phyloP scores from a whole-genome alignment of 2,113 vertebrate genomes.

The Actinemys pallida region DNA sequence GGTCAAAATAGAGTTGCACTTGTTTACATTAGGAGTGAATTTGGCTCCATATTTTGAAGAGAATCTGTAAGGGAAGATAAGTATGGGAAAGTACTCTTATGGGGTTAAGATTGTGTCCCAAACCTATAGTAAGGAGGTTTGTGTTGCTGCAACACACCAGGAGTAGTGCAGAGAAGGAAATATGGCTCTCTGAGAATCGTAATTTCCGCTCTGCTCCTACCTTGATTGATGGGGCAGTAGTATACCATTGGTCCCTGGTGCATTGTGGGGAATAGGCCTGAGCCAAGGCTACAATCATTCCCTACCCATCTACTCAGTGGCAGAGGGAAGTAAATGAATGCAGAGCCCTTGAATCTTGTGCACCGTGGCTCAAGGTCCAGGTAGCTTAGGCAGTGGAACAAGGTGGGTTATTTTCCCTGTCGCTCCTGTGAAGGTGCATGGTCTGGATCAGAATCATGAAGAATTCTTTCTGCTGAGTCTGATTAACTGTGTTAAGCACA shows the following conservation, averaged over 20 bases:
- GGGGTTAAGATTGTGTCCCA: neutral
- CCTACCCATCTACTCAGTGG: neutral
- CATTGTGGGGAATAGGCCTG: neutral
- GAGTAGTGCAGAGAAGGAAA: neutral
- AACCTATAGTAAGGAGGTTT: neutral
- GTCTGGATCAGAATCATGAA: slow-evolving; percentile 27
- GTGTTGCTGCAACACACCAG: neutral
- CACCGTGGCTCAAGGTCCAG: neutral
- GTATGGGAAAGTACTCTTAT: neutral
- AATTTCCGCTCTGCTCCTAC: neutral
- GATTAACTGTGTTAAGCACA: neutral
- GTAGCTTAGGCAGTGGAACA: neutral
- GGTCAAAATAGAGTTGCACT: neutral
- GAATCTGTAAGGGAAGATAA: neutral
- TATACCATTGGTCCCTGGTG: neutral
- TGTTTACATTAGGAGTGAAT: neutral
- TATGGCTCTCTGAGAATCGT: neutral
- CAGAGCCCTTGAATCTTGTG: neutral
- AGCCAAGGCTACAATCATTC: slow-evolving; percentile 34
- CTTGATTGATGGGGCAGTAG: neutral
- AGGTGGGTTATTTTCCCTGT: neutral
- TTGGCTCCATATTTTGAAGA: neutral
- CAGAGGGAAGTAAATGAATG: neutral
- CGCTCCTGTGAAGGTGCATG: neutral
- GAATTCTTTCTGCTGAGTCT: neutral